Conservation (phyloP, 1,140 invertebrate genomes). For the Apocrypta bakeri region DNA sequence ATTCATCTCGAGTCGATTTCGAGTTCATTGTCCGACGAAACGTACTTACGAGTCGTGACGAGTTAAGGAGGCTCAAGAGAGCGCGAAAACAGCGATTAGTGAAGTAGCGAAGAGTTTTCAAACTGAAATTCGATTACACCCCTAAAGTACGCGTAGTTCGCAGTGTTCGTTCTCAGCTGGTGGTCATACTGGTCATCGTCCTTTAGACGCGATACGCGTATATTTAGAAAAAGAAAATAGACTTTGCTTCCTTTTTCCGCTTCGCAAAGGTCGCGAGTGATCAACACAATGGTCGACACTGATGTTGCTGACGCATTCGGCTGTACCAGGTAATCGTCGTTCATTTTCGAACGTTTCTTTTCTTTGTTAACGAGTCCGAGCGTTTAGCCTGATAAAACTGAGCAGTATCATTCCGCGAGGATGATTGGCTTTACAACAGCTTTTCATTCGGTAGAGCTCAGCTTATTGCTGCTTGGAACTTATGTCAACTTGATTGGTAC, state of each 20-base stretch:
- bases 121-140: neutral
- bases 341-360: constrained; percentile 16
- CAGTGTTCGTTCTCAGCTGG: too few species aligned
- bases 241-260: constrained; percentile 4
- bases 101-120: constrained; percentile 23
- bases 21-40: constrained; percentile 2
- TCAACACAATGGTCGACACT: constrained; percentile 40
- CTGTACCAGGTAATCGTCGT: constrained; percentile 62
- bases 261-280: constrained; percentile 6
- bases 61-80: neutral
- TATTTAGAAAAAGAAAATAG: constrained; percentile 16
- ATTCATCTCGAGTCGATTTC: neutral
- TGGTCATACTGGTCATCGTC: neutral
- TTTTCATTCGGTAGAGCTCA: neutral
- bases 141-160: neutral
- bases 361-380: constrained; percentile 21
- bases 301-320: constrained; percentile 67
- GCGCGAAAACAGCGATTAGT: too few species aligned
- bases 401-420: neutral
- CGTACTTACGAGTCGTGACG: neutral
- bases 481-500: too few species aligned
- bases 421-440: neutral
- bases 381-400: neutral
- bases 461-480: too few species aligned
- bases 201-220: neutral